phyloP scores from a whole-genome alignment of 2,888 invertebrate species.

The Apodemia duryi region DNA sequence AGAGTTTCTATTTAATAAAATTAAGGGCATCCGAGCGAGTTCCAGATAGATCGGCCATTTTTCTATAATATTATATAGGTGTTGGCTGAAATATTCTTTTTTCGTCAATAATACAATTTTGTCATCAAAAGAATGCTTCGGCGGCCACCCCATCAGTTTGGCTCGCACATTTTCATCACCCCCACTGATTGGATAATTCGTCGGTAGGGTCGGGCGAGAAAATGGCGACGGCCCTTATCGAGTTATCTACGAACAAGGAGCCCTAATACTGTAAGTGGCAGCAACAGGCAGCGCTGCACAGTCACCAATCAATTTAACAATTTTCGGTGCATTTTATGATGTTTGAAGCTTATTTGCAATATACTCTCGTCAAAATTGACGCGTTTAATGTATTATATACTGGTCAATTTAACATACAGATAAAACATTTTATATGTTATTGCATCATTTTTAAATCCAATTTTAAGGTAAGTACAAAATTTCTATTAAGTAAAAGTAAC shows the following conservation, averaged over 20 bases:
- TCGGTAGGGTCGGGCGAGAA: conserved; percentile 34
- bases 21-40: no score
- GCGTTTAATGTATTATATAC: no score
- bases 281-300: conserved; percentile 30
- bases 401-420: no score
- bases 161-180: conserved; percentile 12
- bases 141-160: not conserved
- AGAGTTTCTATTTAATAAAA: no score
- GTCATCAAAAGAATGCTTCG: conserved; percentile 10
- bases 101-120: conserved; percentile 1
- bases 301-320: not conserved
- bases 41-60: not conserved
- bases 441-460: no score
- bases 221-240: conserved; percentile 52
- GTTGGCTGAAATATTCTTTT: conserved; percentile 3
- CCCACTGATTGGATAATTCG: conserved; percentile 36
- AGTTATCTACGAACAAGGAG: conserved; percentile 54
- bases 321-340: not conserved
- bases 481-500: no score
- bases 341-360: not conserved
- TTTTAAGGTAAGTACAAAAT: no score
- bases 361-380: no score
- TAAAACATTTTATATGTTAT: no score
- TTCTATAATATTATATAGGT: conserved; percentile 1
- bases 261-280: conserved; percentile 52